These are phyloP conservation scores for Stenodema calcarata DNA, from an alignment of 2,888 invertebrate genomes.

Conservation along the genomic window DNA sequence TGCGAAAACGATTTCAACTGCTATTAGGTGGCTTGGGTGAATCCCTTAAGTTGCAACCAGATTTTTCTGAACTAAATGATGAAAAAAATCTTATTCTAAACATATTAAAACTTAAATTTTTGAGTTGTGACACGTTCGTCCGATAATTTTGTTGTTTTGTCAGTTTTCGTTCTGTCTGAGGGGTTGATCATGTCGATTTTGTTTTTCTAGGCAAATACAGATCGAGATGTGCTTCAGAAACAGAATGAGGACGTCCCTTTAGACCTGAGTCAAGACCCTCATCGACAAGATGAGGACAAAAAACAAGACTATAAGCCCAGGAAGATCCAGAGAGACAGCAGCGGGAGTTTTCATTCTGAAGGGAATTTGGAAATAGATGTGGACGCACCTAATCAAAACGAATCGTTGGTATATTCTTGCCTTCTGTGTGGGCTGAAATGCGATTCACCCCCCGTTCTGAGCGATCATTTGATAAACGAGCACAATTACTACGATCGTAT, in stretches of 20 bases:
- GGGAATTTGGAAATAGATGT: constrained; percentile 25
- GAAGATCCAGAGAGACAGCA: constrained; percentile 56
- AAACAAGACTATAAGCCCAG: not conserved
- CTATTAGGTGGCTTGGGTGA: too few species aligned
- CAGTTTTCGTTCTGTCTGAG: too few species aligned
- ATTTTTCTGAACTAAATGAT: too few species aligned
- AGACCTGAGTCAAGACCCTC: not conserved
- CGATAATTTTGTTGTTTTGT: too few species aligned
- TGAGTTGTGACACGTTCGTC: too few species aligned
- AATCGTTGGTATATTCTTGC: constrained; percentile 61
- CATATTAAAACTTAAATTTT: too few species aligned
- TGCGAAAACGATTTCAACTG: too few species aligned
- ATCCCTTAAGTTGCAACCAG: too few species aligned
- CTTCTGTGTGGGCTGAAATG: constrained; percentile 66
- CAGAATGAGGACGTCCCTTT: not conserved
- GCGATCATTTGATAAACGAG: constrained; percentile 65
- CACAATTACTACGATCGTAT: constrained; percentile 62
- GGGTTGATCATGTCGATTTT: too few species aligned
- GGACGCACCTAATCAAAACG: not conserved
- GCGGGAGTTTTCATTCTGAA: constrained; percentile 5
- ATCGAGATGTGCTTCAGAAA: not conserved
- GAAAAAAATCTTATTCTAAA: too few species aligned
- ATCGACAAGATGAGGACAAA: not conserved
- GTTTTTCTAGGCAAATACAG: too few species aligned
- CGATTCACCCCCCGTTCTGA: constrained; percentile 63